Evolutionary conservation across 2,797 vertebrate species (phyloP), one percentile per base, ranked within the genome.

Genomic region (Pseudochromis fuscus): DNA sequence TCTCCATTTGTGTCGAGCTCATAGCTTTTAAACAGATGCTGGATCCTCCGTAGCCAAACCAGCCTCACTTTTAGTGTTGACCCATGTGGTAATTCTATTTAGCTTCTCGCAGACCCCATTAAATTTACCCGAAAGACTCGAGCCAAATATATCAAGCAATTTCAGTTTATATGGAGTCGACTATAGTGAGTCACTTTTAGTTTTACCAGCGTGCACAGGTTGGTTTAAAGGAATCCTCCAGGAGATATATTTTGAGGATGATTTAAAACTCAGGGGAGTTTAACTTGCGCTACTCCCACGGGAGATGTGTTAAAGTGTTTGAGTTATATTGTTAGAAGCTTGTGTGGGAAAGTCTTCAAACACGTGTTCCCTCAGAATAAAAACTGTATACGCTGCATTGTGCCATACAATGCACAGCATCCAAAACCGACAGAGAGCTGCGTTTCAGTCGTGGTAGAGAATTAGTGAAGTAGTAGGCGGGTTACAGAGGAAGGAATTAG

Each of bases 11-110:
- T 84, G 81, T 85, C 59, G 25, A 53, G 63, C 87, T 70, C 49
- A n/a, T 90, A 92, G 85, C 88, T 90, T 85, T 93, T 90, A 82
- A 91, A 84, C 92, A 94, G 94, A 94, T 93, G 93, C 88, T 66
- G 70, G 81, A 31, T 25, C 63, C 5, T 9, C 77, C 56, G 61
- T 1, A 74, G 91, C 93, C 92, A 94, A 93, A 93, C 92, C 92
- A 91, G 89, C 83, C 67, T 89, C 83, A 84, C 84, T 91, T 92
- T 92, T 91, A 90, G 82, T 88, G 87, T 92, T 89, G 89, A 93
- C 91, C 93, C 93, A 90, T 91, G 88, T 89, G 91, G 91, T 91
- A 74, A 88, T 86, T 84, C 86, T 86, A 85, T 92, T 93, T 88
- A 90, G 82, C 88, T 88, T 88, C 89, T 82, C 76, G 75, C 85